Evolutionary conservation across 2,113 vertebrate genomes (phyloP).

Genomic region (Brachyistius frenatus): DNA sequence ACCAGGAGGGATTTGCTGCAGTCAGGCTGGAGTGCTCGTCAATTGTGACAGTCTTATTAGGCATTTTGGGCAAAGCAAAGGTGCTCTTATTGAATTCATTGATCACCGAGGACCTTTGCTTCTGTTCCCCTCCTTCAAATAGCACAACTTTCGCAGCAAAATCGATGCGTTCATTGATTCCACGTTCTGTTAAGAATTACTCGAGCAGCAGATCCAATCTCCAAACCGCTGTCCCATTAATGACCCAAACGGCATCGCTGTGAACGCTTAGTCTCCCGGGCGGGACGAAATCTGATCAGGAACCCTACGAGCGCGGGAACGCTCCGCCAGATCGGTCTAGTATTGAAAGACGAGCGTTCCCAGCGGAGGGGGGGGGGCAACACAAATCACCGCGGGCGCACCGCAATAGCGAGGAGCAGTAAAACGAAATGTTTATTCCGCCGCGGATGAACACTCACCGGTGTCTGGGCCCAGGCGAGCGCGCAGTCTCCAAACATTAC

Average conservation of each 20-base stretch:
- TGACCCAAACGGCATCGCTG: constrained; percentile 27
- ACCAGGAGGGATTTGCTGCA: constrained; percentile 67
- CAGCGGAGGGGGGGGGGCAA: background rate
- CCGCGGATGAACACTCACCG: constrained; percentile 30
- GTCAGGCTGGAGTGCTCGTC: constrained; percentile 48
- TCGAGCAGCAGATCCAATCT: constrained; percentile 53
- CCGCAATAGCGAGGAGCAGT: background rate
- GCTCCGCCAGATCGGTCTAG: background rate
- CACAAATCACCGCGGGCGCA: constrained; percentile 24
- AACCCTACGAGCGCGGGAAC: background rate
- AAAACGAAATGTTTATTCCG: constrained; percentile 59
- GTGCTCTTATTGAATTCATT: constrained; percentile 63
- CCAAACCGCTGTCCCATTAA: constrained; percentile 44
- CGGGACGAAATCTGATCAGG: constrained; percentile 7
- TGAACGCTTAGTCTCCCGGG: constrained; percentile 2
- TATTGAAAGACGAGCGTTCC: constrained; percentile 1
- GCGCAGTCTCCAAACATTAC: constrained; percentile 52
- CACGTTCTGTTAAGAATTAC: constrained; percentile 67
- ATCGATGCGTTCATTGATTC: constrained; percentile 71
- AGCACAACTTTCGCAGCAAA: constrained; percentile 39
- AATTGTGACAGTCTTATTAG: constrained; percentile 65
- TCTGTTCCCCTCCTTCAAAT: constrained; percentile 47
- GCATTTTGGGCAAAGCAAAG: constrained; percentile 57
- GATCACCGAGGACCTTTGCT: constrained; percentile 56
- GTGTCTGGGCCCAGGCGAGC: constrained; percentile 47